Evolutionary conservation across 1,140 invertebrate species (phyloP), one percentile per base, ranked within the genome.

Genomic region (Drosophila nebulosa): DNA sequence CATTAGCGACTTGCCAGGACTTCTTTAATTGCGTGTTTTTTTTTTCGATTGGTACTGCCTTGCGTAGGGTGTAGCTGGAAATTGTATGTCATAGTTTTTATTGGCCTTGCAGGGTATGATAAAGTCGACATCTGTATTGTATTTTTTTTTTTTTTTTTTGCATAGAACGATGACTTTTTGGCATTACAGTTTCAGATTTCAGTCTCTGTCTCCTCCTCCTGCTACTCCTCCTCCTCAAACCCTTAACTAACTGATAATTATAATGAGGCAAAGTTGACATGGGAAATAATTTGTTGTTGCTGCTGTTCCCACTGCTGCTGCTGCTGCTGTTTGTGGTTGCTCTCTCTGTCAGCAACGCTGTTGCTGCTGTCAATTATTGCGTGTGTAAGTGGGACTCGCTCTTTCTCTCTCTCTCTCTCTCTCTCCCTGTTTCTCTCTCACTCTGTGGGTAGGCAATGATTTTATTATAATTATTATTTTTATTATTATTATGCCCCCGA

Each of bases 261-360:
- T 55, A 55, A 55, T 55, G 52, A 55, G 52, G n/a, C 24, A 16
- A 26, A 55, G 24, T 53, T 53, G 51, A 53, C 51, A 53, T 4
- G 51, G 22, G 30, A 27, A 53, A 55, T 14, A 56, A 52, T 64
- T 64, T 56, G 62, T 18, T 55, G 26, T 21, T 24, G 30, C 46
- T 56, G n/a, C 14, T n/a, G 3, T n/a, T n/a, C n/a, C n/a, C n/a
- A n/a, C n/a, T n/a, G n/a, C n/a, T n/a, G 61, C 10, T 53, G 32
- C 7, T 22, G n/a, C 14, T n/a, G 3, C 42, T 64, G 27, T 18
- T 18, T 52, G 27, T 22, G 27, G 27, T 14, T 52, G 10, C 10
- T 36, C 14, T 36, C 14, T 10, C 51, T 52, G 26, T 57, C 14
- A 53, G 21, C 39, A 46, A 46, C 12, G 9, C 30, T 35, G 32